Evolutionary conservation across 2,797 vertebrate genomes (phyloP).

Genomic region (Prunella strophiata): DNA sequence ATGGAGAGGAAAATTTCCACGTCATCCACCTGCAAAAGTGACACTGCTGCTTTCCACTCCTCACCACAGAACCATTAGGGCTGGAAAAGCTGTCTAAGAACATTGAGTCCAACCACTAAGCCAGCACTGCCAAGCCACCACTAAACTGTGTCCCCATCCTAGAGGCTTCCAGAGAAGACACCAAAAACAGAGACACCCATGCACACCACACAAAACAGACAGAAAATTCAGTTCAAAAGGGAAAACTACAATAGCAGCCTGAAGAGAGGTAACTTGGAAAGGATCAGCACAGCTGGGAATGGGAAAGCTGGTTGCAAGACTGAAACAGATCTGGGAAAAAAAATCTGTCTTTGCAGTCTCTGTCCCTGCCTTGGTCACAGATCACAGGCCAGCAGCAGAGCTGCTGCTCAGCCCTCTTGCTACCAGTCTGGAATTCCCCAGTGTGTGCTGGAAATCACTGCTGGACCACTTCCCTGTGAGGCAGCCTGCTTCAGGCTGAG

Average conservation of each 20-base stretch:
- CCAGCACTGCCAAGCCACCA: neutral
- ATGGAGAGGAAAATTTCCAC: neutral
- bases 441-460: neutral
- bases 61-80: neutral
- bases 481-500: neutral
- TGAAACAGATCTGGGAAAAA: neutral
- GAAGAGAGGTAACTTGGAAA: neutral
- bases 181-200: neutral
- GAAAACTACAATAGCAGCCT: neutral
- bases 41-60: neutral
- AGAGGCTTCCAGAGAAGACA: neutral
- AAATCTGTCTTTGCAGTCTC: neutral
- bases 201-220: neutral
- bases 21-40: neutral
- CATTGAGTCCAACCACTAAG: neutral
- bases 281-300: neutral
- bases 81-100: neutral
- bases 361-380: rapidly evolving
- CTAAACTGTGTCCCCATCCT: neutral
- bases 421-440: neutral
- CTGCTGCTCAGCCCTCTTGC: neutral
- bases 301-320: neutral
- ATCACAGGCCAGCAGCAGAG: neutral
- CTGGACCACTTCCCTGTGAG: neutral
- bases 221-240: neutral